Evolutionary conservation across 2,797 vertebrate genomes (phyloP), one percentile per base, ranked within the genome.

Genomic region (Leptodactylus fallax): DNA sequence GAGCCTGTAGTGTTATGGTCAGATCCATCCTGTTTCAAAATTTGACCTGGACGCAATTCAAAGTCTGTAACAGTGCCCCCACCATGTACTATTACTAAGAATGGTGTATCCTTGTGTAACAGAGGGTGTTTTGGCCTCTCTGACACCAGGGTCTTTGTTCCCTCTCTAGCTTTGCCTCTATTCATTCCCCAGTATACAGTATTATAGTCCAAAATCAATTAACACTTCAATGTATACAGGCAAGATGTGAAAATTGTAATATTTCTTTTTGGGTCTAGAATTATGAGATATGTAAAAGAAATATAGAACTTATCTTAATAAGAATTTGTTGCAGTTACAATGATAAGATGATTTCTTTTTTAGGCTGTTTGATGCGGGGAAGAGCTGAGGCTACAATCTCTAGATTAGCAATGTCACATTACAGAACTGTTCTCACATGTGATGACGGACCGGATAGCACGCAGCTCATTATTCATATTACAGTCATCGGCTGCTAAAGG

Each of bases 381-480:
- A 27, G 21, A 87, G 53, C 47, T 60, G 47, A 67, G 72, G 51
- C 36, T 83, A 2, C 72, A 89, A 71, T 77, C 49, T 67, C 27
- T 79, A 86, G 79, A 86, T 86, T 72, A 83, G 79, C 72, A 89
- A 79, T 89, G 84, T 56, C 72, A 89, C 65, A 83, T 83, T 86
- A 82, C 71, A 86, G 74, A 83, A 82, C 69, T 49, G 27, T 63
- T 78, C 72, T 83, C 88, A 79, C 81, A 69, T 89, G 19, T 78
- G 72, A 89, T 83, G 85, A 86, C n/a, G 69, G 79, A 36, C 25
- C 47, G 84, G 83, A 82, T 60, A 58, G 87, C 74, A 71, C 47
- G 74, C 85, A 78, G 69, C 80, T 89, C 81, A 85, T 88, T 85
- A 86, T 86, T 89, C 83, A 89, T 89, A 86, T 89, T 89, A 82